phyloP scores from a whole-genome alignment of 2,888 invertebrate species.

The Drosophila monieri region DNA sequence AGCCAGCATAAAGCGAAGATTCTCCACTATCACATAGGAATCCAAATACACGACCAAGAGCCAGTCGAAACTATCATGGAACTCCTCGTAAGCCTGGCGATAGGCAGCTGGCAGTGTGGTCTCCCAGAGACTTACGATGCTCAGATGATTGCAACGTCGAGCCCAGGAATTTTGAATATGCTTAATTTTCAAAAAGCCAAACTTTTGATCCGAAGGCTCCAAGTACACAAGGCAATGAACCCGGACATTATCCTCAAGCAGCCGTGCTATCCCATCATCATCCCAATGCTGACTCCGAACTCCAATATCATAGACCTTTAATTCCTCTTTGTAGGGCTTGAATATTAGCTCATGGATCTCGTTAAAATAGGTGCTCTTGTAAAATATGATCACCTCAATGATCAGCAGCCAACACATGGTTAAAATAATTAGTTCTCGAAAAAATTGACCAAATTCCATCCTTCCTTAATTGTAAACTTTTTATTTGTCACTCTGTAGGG shows the following conservation, averaged over 20 bases:
- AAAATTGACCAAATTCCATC: background rate
- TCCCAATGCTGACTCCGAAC: conserved; percentile 29
- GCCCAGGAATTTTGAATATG: conserved; percentile 98
- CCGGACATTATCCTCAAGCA: conserved; percentile 89
- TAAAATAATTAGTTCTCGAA: conserved; percentile 1
- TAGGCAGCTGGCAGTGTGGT: conserved; percentile 93
- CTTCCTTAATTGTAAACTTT: background rate
- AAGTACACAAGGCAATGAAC: conserved; percentile 93
- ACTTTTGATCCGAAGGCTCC: conserved; percentile 92
- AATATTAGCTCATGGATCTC: background rate
- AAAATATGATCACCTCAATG: conserved; percentile 18
- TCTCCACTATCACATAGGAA: conserved; percentile 97
- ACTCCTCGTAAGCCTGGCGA: conserved; percentile 91
- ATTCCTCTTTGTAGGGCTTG: conserved; percentile 37
- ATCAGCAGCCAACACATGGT: conserved; percentile 8
- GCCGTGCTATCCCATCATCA: conserved; percentile 86
- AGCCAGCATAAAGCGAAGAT: conserved; percentile 93
- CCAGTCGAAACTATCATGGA: conserved; percentile 95
- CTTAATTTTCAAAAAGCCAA: conserved; percentile 92
- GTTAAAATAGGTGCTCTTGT: background rate
- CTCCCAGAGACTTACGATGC: conserved; percentile 88
- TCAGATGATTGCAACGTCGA: conserved; percentile 89
- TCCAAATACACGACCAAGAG: conserved; percentile 99
- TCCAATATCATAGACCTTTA: conserved; percentile 24
- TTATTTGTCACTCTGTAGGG: background rate